Percentiles rank a stretch among this genome's conserved stretches.
Conservation (phyloP, 2,888 invertebrate species). For the Limnephilus auricula region DNA sequence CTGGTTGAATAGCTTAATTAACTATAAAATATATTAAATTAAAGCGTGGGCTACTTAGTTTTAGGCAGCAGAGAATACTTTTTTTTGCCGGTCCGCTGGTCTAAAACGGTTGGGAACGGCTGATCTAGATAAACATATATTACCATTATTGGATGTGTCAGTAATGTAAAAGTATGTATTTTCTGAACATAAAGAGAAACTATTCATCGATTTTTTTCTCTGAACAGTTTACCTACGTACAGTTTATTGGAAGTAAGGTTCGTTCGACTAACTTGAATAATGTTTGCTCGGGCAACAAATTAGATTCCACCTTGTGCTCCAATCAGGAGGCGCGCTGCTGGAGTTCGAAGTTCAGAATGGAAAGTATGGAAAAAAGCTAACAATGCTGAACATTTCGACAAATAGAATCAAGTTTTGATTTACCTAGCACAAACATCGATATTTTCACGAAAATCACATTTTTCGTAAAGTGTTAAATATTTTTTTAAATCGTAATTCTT, state of each 20-base stretch:
- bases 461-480: not conserved
- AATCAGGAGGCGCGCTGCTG: conserved; percentile 26
- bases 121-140: no score
- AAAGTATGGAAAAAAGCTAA: not conserved
- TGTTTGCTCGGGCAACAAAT: conserved; percentile 34
- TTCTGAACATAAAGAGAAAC: not conserved
- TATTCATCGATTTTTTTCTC: not conserved
- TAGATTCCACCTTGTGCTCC: conserved; percentile 2
- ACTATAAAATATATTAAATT: no score
- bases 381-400: not conserved
- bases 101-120: no score
- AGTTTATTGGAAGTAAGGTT: not conserved
- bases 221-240: not conserved
- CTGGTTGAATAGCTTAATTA: no score
- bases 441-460: not conserved
- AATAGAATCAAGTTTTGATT: not conserved
- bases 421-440: not conserved
- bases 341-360: not conserved
- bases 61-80: no score
- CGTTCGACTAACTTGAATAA: not conserved
- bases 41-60: no score
- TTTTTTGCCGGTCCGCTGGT: no score
- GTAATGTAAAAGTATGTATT: not conserved
- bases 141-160: no score
- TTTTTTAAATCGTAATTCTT: not conserved